Conservation (phyloP, 2,113 vertebrate species). For the Nibea coibor region DNA sequence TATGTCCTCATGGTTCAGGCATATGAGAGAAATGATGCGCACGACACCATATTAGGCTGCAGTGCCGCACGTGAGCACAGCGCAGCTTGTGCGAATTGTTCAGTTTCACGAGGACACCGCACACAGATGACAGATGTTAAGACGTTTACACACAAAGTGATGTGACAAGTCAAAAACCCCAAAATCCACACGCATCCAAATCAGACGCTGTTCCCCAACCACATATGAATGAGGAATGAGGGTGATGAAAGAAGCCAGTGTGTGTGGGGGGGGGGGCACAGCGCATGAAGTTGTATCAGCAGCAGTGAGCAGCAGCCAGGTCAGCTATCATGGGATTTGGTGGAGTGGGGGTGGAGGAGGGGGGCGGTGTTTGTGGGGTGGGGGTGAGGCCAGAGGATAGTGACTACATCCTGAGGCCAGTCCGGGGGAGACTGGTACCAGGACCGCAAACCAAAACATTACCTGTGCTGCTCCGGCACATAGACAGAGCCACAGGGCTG, state of each 20-base stretch:
- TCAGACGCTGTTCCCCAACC: slow-evolving; percentile 6
- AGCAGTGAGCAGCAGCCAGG: slow-evolving; percentile 76
- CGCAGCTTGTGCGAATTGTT: slow-evolving; percentile 40
- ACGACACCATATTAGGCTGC: slow-evolving; percentile 15
- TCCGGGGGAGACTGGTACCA: slow-evolving; percentile 60
- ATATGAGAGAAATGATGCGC: slow-evolving; percentile 19
- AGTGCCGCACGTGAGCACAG: slow-evolving; percentile 56
- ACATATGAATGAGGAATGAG: slow-evolving; percentile 26
- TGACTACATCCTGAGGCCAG: slow-evolving; percentile 75
- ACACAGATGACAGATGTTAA: slow-evolving; percentile 42
- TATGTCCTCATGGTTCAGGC: neutral
- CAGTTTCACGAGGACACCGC: slow-evolving; percentile 30
- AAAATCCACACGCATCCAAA: slow-evolving; percentile 37
- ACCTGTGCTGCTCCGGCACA: slow-evolving; percentile 80
- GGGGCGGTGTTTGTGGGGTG: slow-evolving; percentile 29
- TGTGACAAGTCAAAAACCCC: neutral
- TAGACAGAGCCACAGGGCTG: slow-evolving; percentile 82
- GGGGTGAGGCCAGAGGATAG: slow-evolving; percentile 68
- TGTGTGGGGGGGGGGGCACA: slow-evolving; percentile 45
- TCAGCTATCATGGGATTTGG: slow-evolving; percentile 65
- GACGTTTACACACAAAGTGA: slow-evolving; percentile 29
- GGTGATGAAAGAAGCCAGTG: slow-evolving; percentile 44
- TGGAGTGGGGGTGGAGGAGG: neutral
- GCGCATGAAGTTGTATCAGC: slow-evolving; percentile 64
- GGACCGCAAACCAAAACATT: slow-evolving; percentile 75